Conservation (phyloP, 2,113 vertebrate species). For the Merops nubicus region DNA sequence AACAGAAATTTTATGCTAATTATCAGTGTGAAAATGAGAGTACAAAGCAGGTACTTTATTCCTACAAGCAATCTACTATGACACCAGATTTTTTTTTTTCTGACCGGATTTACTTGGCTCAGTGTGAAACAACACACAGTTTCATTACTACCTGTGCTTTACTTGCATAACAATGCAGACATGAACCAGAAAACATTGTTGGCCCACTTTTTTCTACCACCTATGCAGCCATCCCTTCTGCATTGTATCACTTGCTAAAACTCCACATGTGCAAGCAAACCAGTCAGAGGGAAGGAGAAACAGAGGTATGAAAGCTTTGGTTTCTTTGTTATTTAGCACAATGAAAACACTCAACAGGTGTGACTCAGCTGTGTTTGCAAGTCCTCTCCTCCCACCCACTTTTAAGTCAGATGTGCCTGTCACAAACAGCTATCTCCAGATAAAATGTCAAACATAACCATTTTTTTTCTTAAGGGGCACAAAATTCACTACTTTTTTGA, state of each 20-base stretch:
- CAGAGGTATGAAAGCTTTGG: background rate
- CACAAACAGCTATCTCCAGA: background rate
- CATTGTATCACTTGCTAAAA: background rate
- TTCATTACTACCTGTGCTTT: background rate
- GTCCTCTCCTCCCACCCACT: background rate
- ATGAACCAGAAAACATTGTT: background rate
- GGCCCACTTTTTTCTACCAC: background rate
- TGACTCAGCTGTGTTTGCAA: background rate
- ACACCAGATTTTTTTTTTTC: background rate
- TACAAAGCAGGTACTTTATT: conserved; percentile 19
- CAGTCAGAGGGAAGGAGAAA: background rate
- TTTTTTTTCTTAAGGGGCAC: background rate
- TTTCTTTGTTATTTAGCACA: background rate
- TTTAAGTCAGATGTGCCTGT: background rate
- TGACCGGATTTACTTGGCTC: conserved; percentile 30
- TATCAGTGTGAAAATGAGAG: background rate
- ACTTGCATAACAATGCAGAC: conserved; percentile 18
- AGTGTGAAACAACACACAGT: conserved; percentile 1
- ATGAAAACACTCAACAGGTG: background rate
- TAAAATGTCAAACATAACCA: background rate
- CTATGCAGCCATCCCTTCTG: background rate
- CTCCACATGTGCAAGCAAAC: background rate
- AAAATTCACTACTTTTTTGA: background rate
- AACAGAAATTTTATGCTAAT: conserved; percentile 22
- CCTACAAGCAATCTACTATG: background rate